Evolutionary conservation across 1,140 invertebrate species (phyloP).

Genomic region (Mylabris phalerata): DNA sequence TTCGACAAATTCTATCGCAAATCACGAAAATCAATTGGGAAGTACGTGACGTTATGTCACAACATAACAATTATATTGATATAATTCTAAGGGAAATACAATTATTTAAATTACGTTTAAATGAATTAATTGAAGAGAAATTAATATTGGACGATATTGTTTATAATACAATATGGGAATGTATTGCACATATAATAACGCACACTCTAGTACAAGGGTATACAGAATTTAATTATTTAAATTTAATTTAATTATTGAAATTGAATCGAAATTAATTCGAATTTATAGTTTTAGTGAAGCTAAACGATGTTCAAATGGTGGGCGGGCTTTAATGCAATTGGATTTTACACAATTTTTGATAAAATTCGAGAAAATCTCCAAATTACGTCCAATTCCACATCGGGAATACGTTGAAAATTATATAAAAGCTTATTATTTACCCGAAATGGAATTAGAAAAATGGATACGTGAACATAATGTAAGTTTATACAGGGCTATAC

Average conservation of each 20-base stretch:
- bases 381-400: slow-evolving; percentile 76
- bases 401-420: slow-evolving; percentile 88
- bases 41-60: slow-evolving; percentile 88
- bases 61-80: slow-evolving; percentile 88
- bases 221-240: slow-evolving; percentile 21
- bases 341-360: slow-evolving; percentile 94
- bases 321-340: slow-evolving; percentile 93
- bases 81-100: slow-evolving; percentile 65
- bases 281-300: slow-evolving; percentile 70
- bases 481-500: slow-evolving; percentile 15
- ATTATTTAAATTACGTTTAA: slow-evolving; percentile 68
- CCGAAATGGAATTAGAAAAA: slow-evolving; percentile 76
- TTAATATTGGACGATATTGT: slow-evolving; percentile 67
- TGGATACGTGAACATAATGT: slow-evolving; percentile 82
- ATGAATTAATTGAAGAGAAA: slow-evolving; percentile 54
- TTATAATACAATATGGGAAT: slow-evolving; percentile 73
- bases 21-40: slow-evolving; percentile 96
- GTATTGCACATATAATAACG: slow-evolving; percentile 74
- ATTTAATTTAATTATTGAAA: slow-evolving; percentile 2
- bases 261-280: slow-evolving; percentile 12
- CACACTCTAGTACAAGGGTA: slow-evolving; percentile 89
- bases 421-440: slow-evolving; percentile 94
- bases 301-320: slow-evolving; percentile 93
- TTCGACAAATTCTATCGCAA: slow-evolving; percentile 65
- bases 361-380: slow-evolving; percentile 82